A percentile compares a stretch with the other conserved stretches of the same genome.
These are phyloP conservation scores for Cheilosia variabilis DNA, from an alignment of 2,888 invertebrate species.

Conservation along the genomic window DNA sequence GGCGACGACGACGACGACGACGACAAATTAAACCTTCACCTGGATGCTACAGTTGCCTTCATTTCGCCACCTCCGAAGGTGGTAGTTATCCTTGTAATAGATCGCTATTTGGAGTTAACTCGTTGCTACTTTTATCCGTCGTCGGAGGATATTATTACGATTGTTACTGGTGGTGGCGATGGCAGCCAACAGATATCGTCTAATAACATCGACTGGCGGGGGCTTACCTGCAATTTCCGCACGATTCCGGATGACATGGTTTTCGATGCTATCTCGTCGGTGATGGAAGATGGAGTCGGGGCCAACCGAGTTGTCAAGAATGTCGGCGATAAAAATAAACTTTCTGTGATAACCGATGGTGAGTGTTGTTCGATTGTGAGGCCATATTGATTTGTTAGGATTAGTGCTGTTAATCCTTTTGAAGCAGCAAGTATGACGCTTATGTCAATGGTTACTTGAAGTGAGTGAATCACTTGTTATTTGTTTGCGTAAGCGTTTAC, in stretches of 20 bases:
- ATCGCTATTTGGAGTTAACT: constrained; percentile 72
- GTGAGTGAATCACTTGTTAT: constrained; percentile 8
- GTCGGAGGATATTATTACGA: constrained; percentile 58
- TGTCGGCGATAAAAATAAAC: constrained; percentile 44
- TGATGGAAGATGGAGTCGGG: constrained; percentile 29
- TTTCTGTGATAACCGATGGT: constrained; percentile 60
- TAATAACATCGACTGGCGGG: constrained; percentile 50
- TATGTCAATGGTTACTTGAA: constrained; percentile 18
- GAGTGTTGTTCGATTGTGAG: constrained; percentile 30
- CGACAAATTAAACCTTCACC: constrained; percentile 65
- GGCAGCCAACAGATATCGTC: constrained; percentile 49
- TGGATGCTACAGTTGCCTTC: constrained; percentile 21
- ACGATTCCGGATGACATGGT: constrained; percentile 64
- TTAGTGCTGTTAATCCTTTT: constrained; percentile 4
- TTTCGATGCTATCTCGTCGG: constrained; percentile 55
- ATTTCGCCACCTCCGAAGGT: constrained; percentile 45
- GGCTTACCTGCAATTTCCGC: constrained; percentile 73
- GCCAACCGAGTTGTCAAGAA: constrained; percentile 29
- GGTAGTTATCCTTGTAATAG: constrained; percentile 73
- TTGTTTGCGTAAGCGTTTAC: not conserved
- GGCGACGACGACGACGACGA: constrained; percentile 7
- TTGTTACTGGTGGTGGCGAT: constrained; percentile 30
- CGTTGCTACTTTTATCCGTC: constrained; percentile 64
- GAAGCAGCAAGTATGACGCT: constrained; percentile 29
- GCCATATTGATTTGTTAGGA: constrained; percentile 54